Evolutionary conservation across 2,888 invertebrate species (phyloP).

Genomic region (Eupithecia centaureata): DNA sequence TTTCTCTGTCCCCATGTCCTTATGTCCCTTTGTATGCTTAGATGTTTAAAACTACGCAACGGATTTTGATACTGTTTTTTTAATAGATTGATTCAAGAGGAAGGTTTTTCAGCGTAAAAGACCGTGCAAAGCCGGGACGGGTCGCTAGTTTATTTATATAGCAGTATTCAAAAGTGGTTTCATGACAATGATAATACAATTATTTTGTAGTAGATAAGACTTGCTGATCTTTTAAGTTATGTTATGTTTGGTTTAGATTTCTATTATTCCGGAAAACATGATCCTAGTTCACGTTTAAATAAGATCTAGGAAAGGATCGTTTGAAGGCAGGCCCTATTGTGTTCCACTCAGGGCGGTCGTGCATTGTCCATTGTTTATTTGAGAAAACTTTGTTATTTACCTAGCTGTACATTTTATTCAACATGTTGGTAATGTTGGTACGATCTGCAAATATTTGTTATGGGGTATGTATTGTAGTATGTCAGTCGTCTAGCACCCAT

Average conservation of each 20-base stretch:
- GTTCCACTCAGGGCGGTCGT: constrained; percentile 60
- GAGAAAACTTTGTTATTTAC: neutral
- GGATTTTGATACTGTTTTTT: too few relatives aligned
- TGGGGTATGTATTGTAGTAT: too few relatives aligned
- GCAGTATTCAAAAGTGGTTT: neutral
- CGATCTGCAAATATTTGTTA: too few relatives aligned
- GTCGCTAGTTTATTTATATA: neutral
- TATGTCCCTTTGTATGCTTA: too few relatives aligned
- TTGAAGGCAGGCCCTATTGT: constrained; percentile 61
- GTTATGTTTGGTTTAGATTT: constrained; percentile 3
- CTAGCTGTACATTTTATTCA: neutral
- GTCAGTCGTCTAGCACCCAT: too few relatives aligned
- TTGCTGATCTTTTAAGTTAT: neutral
- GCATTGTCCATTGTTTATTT: constrained; percentile 75
- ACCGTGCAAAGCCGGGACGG: too few relatives aligned
- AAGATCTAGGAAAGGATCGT: constrained; percentile 57
- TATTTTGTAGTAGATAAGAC: neutral
- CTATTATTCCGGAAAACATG: constrained; percentile 6
- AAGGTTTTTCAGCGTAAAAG: too few relatives aligned
- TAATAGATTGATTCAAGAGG: too few relatives aligned
- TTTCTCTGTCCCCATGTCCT: too few relatives aligned
- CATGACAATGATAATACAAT: neutral
- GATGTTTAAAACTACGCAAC: too few relatives aligned
- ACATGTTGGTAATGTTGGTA: neutral
- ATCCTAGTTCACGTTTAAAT: constrained; percentile 8